A percentile compares a stretch with the other conserved stretches of the same genome.
Evolutionary conservation across 2,797 vertebrate genomes (phyloP).

Genomic region (Myoxocephalus aenaeus): DNA sequence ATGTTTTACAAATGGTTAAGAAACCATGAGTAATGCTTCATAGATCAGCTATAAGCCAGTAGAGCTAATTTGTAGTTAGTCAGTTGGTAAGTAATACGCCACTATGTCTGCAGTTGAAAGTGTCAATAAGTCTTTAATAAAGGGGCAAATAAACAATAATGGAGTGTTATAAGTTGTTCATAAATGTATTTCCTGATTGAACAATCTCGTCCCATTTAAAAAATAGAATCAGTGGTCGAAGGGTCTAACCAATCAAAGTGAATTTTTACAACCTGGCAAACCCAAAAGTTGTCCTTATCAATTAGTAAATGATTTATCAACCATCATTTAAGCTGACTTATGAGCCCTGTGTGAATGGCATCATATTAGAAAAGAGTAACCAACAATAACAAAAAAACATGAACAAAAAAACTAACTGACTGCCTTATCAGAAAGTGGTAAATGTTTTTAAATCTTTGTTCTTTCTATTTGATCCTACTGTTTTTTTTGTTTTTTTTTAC

Average conservation of each 20-base stretch:
- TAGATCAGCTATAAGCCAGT: not conserved
- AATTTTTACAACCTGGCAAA: constrained; percentile 2
- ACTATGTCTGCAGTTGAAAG: not conserved
- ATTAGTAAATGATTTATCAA: not conserved
- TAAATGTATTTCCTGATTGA: not conserved
- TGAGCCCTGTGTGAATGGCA: not conserved
- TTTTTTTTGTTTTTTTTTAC: not conserved
- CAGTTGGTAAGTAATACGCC: not conserved
- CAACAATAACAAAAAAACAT: not conserved
- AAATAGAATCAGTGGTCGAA: not conserved
- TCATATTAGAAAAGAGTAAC: not conserved
- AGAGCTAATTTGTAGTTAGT: no score
- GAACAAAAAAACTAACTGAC: not conserved
- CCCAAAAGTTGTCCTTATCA: not conserved
- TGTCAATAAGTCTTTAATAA: not conserved
- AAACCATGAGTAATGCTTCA: not conserved
- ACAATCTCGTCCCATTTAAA: not conserved
- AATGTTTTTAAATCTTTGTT: not conserved
- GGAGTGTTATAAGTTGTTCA: not conserved
- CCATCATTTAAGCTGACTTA: not conserved
- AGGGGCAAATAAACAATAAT: not conserved
- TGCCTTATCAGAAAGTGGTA: not conserved
- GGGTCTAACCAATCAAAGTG: not conserved
- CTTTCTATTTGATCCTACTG: not conserved
- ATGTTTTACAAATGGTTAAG: not conserved